Evolutionary conservation across 2,888 invertebrate species (phyloP), one percentile per base, ranked within the genome.

Genomic region (Agrochola circellaris): DNA sequence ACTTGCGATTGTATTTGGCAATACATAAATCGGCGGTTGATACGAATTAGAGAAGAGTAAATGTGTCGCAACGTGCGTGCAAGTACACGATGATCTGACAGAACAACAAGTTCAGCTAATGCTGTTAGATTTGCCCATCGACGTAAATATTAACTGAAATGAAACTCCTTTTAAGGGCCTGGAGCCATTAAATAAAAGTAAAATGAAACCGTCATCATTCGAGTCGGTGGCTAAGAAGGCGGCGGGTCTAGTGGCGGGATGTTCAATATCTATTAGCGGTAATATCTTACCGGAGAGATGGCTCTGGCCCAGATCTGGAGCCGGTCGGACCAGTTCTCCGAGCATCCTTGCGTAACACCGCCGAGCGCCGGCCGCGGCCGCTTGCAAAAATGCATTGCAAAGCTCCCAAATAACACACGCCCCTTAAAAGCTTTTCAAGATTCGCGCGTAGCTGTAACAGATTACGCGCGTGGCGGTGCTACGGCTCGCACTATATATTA

Each of bases 301-400:
- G 92, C 92, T 95, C 94, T 96, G 96, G 93, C 96, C 96, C 95
- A 96, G 95, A 93, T 96, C 93, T 89, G 90, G 82, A 94, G 94
- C 96, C 96, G 96, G 96, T 96, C 89, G 91, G 89, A 95, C 96
- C 95, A 95, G 96, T 96, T 95, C 92, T 87, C 87, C 93, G 92
- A 91, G 90, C 94, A 96, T 95, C 95, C 94, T 96, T 96, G 94
- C 96, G 95, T 95, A 96, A 96, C 93, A 90, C 84, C 90, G 90
- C 87, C 89, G 88, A 84, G 83, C 90, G 90, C 90, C 89, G 61
- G 30, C 80, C 69, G 69, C 61, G 79, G 88, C 86, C 90, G 92
- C 94, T 94, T 93, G 94, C 96, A 96, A 96, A 96, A 96, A 96
- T 95, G 93, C 95, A 95, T 94, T 95, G 95, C 92, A 92, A 91